These are phyloP conservation scores for Sylvicola cinctus DNA, from an alignment of 2,888 invertebrate species.

Conservation along the genomic window DNA sequence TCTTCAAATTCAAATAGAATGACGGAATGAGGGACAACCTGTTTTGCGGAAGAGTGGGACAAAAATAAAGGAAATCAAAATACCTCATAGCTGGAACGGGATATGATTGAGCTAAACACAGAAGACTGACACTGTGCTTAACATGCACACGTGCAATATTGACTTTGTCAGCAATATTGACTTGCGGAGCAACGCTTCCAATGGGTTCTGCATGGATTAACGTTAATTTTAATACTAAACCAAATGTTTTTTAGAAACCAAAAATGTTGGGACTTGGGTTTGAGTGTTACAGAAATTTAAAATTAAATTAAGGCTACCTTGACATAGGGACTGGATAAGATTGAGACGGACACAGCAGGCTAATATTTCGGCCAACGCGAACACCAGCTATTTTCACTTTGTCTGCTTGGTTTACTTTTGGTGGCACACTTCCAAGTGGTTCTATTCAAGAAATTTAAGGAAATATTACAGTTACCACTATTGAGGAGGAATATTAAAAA, in stretches of 20 bases:
- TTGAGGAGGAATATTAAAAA: too few relatives aligned
- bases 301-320: conserved; percentile 27
- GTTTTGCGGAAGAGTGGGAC: too few relatives aligned
- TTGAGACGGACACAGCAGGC: conserved; percentile 42
- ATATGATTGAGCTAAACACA: conserved; percentile 56
- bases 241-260: too few relatives aligned
- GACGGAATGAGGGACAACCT: too few relatives aligned
- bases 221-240: too few relatives aligned
- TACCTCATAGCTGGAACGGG: conserved; percentile 39
- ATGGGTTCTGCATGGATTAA: conserved; percentile 26
- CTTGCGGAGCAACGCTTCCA: conserved; percentile 37
- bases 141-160: conserved; percentile 15
- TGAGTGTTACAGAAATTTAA: too few relatives aligned
- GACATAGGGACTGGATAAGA: conserved; percentile 46
- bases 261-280: too few relatives aligned
- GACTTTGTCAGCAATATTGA: conserved; percentile 29
- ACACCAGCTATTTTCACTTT: conserved; percentile 42
- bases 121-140: conserved; percentile 31
- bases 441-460: too few relatives aligned
- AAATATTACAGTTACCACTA: too few relatives aligned
- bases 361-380: conserved; percentile 30
- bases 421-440: conserved; percentile 57
- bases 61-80: too few relatives aligned
- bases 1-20: too few relatives aligned
- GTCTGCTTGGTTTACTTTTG: conserved; percentile 39